A percentile compares a stretch with the other conserved stretches of the same genome.
phyloP scores from a whole-genome alignment of 2,888 invertebrate genomes.

The Eucriotettix oculatus region DNA sequence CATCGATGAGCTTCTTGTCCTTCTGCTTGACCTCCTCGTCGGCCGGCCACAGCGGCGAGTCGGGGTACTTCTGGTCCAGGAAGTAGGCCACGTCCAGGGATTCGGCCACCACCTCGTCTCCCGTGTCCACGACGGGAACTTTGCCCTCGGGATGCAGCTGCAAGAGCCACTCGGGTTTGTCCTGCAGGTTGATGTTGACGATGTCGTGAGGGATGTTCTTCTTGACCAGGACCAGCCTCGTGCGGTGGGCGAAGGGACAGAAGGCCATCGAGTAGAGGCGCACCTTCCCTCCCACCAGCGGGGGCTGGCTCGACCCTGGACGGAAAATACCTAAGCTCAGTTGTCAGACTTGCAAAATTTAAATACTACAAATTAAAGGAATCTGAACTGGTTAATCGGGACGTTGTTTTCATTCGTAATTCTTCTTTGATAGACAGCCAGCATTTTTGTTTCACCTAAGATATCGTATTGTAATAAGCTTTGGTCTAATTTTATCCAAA shows the following conservation, averaged over 20 bases:
- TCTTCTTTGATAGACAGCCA: too few species aligned
- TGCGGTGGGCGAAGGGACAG: conserved; percentile 31
- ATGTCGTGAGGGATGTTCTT: conserved; percentile 28
- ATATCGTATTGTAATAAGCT: too few species aligned
- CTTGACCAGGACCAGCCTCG: conserved; percentile 25
- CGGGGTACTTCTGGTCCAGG: conserved; percentile 35
- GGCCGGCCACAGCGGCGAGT: conserved; percentile 29
- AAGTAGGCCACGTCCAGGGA: conserved; percentile 36
- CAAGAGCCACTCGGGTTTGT: conserved; percentile 33
- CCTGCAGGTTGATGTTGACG: conserved; percentile 30
- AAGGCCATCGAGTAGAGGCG: conserved; percentile 31
- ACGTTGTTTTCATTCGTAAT: too few species aligned
- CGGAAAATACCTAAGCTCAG: too few species aligned
- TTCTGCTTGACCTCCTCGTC: conserved; percentile 21
- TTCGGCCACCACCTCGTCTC: conserved; percentile 31
- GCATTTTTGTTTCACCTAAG: too few species aligned
- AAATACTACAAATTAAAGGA: too few species aligned
- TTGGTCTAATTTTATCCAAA: too few species aligned
- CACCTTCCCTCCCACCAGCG: conserved; percentile 12
- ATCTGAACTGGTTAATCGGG: too few species aligned
- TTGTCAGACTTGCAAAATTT: too few species aligned
- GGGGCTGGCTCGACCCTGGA: conserved; percentile 7
- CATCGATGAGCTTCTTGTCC: conserved; percentile 16
- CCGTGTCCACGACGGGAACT: conserved; percentile 29
- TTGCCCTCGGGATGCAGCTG: conserved; percentile 30